Evolutionary conservation across 2,888 invertebrate species (phyloP).

Genomic region (Ariolimax columbianus): DNA sequence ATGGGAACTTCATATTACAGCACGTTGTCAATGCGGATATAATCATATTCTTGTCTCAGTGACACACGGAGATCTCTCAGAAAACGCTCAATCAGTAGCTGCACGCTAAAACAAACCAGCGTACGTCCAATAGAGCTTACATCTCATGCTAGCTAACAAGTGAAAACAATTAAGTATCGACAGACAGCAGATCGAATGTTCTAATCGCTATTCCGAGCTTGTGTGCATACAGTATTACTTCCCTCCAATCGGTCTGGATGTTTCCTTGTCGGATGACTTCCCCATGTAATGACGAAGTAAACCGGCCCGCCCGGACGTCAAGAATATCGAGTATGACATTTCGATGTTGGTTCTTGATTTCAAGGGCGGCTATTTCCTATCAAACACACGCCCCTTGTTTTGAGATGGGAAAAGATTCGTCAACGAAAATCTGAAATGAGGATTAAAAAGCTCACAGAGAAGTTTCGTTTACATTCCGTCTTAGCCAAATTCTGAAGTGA

Average conservation of each 20-base stretch:
- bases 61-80: too few species aligned
- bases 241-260: not conserved
- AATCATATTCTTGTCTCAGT: too few species aligned
- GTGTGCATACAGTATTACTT: not conserved
- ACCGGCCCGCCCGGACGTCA: not conserved
- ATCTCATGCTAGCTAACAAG: too few species aligned
- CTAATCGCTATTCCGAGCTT: not conserved
- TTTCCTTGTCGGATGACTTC: not conserved
- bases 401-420: not conserved
- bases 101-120: too few species aligned
- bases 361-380: not conserved
- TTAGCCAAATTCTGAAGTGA: not conserved
- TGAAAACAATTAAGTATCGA: not conserved
- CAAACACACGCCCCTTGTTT: not conserved
- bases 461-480: slow-evolving; percentile 9
- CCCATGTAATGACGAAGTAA: not conserved
- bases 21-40: too few species aligned
- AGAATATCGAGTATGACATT: slow-evolving; percentile 21
- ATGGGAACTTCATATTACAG: too few species aligned
- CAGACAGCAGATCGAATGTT: not conserved
- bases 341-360: slow-evolving; percentile 8
- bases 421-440: slow-evolving; percentile 5
- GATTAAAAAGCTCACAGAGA: not conserved
- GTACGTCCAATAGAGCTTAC: too few species aligned
- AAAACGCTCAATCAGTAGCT: too few species aligned